Base-by-base conservation (phyloP, 2,113 vertebrate species). In the Piprites chloris region DNA sequence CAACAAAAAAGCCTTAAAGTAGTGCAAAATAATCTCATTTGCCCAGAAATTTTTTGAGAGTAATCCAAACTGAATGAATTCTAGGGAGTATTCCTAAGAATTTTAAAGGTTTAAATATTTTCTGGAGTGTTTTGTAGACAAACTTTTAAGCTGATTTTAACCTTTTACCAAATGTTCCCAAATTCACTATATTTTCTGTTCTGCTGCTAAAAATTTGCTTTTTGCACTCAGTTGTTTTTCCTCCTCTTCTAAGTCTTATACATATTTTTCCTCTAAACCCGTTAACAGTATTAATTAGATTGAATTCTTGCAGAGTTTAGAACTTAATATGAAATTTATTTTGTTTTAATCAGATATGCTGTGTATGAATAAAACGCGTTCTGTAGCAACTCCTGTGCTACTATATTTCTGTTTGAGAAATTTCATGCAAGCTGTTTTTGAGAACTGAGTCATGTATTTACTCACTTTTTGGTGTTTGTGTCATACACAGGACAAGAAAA, bases 11-110 rank as follows among this genome's bases (percentile, higher is more conserved):
- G 3, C 2, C 4, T 90, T 37, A 24, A 77, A 89, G 33, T 91
- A 91, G 50, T 93, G 32, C 18, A 76, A 35, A 96, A 92, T 72
- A 95, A 72, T 16, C 93, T 94, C 2, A 71, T 94, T 90, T 93
- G 7, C 17, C 46, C 30, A 20, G 59, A 82, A 95, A 62, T 1
- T 35, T 90, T 89, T 94, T 32, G 74, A 20, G 33, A 94, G 5
- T 72, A 61, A 92, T 75, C 65, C 72, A 92, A 87, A 92, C 33
- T 6, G 82, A 91, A 72, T 14, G 6, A 84, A 87, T 90, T 93
- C 28, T 81, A 37, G 47, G 41, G 32, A 71, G 50, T 52, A 32
- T 39, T 77, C 14, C 44, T 75, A 91, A 74, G 5, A 76, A 90
- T 89, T 89, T 58, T 69, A 41, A 84, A 94, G 10, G 10, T 46